Conservation (phyloP, 2,888 invertebrate species). For the Octodonta nipae region DNA sequence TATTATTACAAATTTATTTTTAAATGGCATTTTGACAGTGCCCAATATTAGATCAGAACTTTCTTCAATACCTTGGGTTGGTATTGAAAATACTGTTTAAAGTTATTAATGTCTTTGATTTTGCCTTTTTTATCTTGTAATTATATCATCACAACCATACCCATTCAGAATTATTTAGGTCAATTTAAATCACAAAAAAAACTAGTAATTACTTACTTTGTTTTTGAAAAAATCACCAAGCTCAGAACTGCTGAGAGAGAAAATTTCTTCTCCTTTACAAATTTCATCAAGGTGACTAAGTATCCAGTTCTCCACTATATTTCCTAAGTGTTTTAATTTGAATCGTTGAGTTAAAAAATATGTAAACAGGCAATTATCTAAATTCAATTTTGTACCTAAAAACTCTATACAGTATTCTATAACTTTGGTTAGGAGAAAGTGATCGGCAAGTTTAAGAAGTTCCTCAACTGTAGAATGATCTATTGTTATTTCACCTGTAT, state of each 20-base stretch:
- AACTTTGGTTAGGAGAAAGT: slow-evolving; percentile 46
- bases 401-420: slow-evolving; percentile 52
- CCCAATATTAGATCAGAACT: too few relatives aligned
- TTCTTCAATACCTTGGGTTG: too few relatives aligned
- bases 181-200: neutral
- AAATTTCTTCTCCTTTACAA: slow-evolving; percentile 42
- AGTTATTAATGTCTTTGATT: too few relatives aligned
- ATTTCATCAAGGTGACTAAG: slow-evolving; percentile 40
- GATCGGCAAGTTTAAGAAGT: slow-evolving; percentile 46
- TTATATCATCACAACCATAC: too few relatives aligned
- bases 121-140: too few relatives aligned
- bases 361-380: slow-evolving; percentile 48
- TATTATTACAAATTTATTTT: too few relatives aligned
- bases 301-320: slow-evolving; percentile 43
- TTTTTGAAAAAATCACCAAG: slow-evolving; percentile 42
- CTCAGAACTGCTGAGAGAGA: slow-evolving; percentile 36
- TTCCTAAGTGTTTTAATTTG: slow-evolving; percentile 42
- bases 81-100: too few relatives aligned
- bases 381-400: slow-evolving; percentile 45
- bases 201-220: slow-evolving; percentile 29
- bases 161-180: too few relatives aligned
- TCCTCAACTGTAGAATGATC: slow-evolving; percentile 47
- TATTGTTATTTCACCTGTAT: slow-evolving; percentile 47
- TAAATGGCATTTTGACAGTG: too few relatives aligned
- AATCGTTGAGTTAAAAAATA: slow-evolving; percentile 47